These are phyloP conservation scores for Orussus abietinus DNA, from an alignment of 1,140 invertebrate species.

Conservation along the genomic window DNA sequence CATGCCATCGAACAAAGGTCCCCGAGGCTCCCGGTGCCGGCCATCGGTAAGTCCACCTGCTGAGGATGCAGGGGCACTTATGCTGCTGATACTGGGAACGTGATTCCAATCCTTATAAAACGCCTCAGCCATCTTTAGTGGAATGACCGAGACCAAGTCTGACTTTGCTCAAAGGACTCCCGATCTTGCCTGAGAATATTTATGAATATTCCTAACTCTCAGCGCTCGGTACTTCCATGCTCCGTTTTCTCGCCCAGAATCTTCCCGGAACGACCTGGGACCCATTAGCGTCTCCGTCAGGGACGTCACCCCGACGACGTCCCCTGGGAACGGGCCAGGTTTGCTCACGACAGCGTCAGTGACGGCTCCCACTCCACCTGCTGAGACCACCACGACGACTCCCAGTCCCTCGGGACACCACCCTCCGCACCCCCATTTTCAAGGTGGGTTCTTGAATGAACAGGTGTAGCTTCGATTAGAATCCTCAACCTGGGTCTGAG, in stretches of 20 bases:
- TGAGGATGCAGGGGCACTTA: too few relatives aligned
- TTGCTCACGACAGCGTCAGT: slow-evolving; percentile 45
- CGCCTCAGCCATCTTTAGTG: too few relatives aligned
- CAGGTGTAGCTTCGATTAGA: too few relatives aligned
- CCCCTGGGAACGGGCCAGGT: slow-evolving; percentile 44
- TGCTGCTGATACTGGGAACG: too few relatives aligned
- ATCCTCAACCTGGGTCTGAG: too few relatives aligned
- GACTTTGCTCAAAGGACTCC: too few relatives aligned
- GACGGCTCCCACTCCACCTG: slow-evolving; percentile 39
- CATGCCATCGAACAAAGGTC: slow-evolving; percentile 49
- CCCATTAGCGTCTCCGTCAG: slow-evolving; percentile 47
- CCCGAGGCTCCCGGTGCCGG: slow-evolving; percentile 37
- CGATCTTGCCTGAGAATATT: too few relatives aligned
- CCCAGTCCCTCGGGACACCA: slow-evolving; percentile 44
- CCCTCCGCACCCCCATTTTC: slow-evolving; percentile 37
- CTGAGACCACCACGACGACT: slow-evolving; percentile 37
- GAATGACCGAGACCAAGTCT: too few relatives aligned
- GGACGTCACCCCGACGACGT: slow-evolving; percentile 39
- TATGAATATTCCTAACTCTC: too few relatives aligned
- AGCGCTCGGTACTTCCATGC: too few relatives aligned
- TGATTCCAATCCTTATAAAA: too few relatives aligned
- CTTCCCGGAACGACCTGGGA: slow-evolving; percentile 43
- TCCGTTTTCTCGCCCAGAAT: slow-evolving; percentile 41
- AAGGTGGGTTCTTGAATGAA: slow-evolving; percentile 38
- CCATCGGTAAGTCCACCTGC: slow-evolving; percentile 41